Evolutionary conservation across 2,888 invertebrate genomes (phyloP), one percentile per base, ranked within the genome.

Genomic region (Phasia obesa): DNA sequence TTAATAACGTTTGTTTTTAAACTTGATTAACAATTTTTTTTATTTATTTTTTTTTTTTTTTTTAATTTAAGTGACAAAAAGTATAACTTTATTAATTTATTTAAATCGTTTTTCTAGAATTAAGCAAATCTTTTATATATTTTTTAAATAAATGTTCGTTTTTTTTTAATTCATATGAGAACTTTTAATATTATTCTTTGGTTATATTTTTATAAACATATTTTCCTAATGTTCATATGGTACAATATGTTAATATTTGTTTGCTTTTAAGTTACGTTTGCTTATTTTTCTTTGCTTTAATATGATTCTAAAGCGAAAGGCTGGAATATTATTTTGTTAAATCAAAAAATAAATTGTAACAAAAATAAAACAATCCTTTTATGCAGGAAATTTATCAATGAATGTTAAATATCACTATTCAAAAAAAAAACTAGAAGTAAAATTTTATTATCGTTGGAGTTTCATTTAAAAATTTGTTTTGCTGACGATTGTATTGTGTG

Each of bases 401-500:
- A 9, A 17, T 35, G 21, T 11, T n/a, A n/a, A n/a, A n/a, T n/a
- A n/a, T n/a, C n/a, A n/a, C n/a, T n/a, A n/a, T n/a, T 49, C 31
- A 44, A 47, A 38, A n/a, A 19, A 44, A 21, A 44, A 44, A 31
- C 31, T 49, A 17, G 51, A 44, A 55, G 15, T 44, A 31, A 21
- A 19, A 31, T 65, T 44, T 49, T 17, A 64, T 76, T 77, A 73
- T 69, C 69, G 73, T 81, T 81, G 73, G 65, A 77, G 71, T 77
- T 77, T 2, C 77, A 71, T 77, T 80, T 7, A 35, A 35, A 76
- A 59, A 65, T 23, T 73, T 75, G 53, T 75, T 62, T 69, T 47
- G n/a, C 19, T 62, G 51, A 42, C 25, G 42, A 38, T 38, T 49
- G 51, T 42, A 17, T 38, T 51, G n/a, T 38, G 35, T 57, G 71